Conservation (phyloP, 2,888 invertebrate genomes). For the Drosophila anceps region DNA sequence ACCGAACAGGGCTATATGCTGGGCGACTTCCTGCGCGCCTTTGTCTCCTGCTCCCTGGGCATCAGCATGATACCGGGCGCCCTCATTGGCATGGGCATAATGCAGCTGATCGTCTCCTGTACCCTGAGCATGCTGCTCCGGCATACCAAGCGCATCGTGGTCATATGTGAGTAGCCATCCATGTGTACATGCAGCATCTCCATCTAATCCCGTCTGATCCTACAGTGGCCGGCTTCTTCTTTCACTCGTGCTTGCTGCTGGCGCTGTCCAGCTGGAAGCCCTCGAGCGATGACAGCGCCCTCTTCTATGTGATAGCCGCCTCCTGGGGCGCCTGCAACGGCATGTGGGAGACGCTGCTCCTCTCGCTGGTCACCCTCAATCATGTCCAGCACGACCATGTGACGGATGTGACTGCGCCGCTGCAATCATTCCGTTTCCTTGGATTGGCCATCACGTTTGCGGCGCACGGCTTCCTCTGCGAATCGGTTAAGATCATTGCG, state of each 20-base stretch:
- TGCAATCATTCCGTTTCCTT: conserved; percentile 87
- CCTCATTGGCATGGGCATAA: conserved; percentile 90
- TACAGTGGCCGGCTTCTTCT: conserved; percentile 92
- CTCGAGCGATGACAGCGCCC: conserved; percentile 91
- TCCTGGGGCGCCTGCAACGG: conserved; percentile 95
- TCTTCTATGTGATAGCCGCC: conserved; percentile 93
- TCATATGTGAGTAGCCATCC: conserved; percentile 87
- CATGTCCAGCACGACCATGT: conserved; percentile 84
- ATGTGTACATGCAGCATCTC: background rate
- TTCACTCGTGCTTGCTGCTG: conserved; percentile 91
- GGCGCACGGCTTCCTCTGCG: conserved; percentile 88
- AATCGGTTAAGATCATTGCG: conserved; percentile 84
- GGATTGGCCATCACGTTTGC: conserved; percentile 89
- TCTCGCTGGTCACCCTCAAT: conserved; percentile 84
- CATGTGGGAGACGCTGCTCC: conserved; percentile 91
- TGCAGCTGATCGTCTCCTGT: conserved; percentile 91
- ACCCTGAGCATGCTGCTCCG: conserved; percentile 93
- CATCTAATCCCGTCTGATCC: background rate
- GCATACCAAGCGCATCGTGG: conserved; percentile 90
- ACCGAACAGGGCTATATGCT: conserved; percentile 94
- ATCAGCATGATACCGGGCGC: conserved; percentile 91
- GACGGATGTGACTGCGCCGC: conserved; percentile 85
- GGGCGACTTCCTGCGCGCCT: conserved; percentile 93
- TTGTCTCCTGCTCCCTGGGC: conserved; percentile 93
- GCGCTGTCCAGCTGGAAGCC: conserved; percentile 93